Conservation (phyloP, 2,888 invertebrate genomes). For the Choreutis nemorana region DNA sequence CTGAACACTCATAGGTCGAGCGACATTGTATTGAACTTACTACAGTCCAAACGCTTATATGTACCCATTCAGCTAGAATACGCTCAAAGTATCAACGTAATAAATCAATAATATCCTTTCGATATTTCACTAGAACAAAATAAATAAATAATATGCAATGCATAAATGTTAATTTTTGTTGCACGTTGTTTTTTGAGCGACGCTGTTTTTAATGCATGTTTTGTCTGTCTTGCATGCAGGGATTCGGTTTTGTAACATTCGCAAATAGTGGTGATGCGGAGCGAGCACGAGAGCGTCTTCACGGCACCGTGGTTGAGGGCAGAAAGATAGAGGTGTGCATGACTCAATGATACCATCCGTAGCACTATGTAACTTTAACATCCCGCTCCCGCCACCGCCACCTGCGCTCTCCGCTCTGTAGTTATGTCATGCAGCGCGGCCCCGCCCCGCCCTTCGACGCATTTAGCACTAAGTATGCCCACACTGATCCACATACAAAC, state of each 20-base stretch:
- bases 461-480: slow-evolving; percentile 57
- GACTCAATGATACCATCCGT: slow-evolving; percentile 72
- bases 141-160: slow-evolving; percentile 65
- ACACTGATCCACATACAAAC: slow-evolving; percentile 59
- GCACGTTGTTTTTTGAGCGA: slow-evolving; percentile 81
- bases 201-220: slow-evolving; percentile 91
- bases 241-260: slow-evolving; percentile 99
- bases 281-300: slow-evolving; percentile 99
- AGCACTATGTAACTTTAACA: slow-evolving; percentile 73
- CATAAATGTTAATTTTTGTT: slow-evolving; percentile 75
- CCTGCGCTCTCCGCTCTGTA: slow-evolving; percentile 66
- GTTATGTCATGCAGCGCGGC: slow-evolving; percentile 44
- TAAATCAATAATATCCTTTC: slow-evolving; percentile 52
- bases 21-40: slow-evolving; percentile 47
- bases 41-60: slow-evolving; percentile 63
- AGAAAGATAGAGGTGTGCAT: slow-evolving; percentile 99
- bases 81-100: slow-evolving; percentile 67
- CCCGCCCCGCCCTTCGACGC: slow-evolving; percentile 17
- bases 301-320: slow-evolving; percentile 99
- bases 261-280: slow-evolving; percentile 99
- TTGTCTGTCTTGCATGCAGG: slow-evolving; percentile 99
- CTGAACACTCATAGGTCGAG: slow-evolving; percentile 33
- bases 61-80: slow-evolving; percentile 63
- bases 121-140: slow-evolving; percentile 58
- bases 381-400: slow-evolving; percentile 65